Base-by-base conservation (phyloP, 2,888 invertebrate genomes). In the Pristionchus japonicus region DNA sequence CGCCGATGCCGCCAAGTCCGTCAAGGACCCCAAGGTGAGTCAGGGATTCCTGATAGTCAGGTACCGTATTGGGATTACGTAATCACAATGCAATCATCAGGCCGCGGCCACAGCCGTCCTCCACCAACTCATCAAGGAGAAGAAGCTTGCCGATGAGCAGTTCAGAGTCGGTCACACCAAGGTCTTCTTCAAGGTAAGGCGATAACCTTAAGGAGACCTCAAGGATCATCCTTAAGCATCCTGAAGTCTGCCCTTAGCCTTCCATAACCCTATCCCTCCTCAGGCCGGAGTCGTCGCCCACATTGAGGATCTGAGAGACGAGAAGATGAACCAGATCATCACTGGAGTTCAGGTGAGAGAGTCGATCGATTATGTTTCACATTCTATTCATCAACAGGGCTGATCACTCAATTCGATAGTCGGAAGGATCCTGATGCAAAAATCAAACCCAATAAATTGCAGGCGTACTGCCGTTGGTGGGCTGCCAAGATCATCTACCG, bases 241-340 rank as follows among this genome's bases (percentile, higher is more conserved):
- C 31, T 47, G 43, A 49, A 23, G n/a, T 61, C 20, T 85, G 64
- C 61, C 27, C 64, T 40, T 27, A 23, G 3, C n/a, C 37, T n/a
- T 64, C 40, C n/a, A n/a, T 34, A 0, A 85, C n/a, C 43, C 61
- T 88, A 98, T 95, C 99, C 99, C 97, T 99, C 43, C 7, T 99
- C 98, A 98, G 95, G 99, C 99, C 95, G 99, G 99, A 96, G 98
- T 99, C 95, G 96, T 99, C 96, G 99, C 99, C 97, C 97, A 97
- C 96, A 98, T 99, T 97, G 99, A 99, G 96, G 99, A 99, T 96
- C 96, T 99, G 96, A 97, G 99, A 96, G 99, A 99, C 96, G 99
- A 98, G 95, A 97, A 98, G 96, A 93, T 95, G 88, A 96, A 97
- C 96, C 98, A 98, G 96, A 98, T 99, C 95, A 97, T 99, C 95